Conservation (phyloP, 1,140 invertebrate genomes). For the Sweltsa coloradensis region DNA sequence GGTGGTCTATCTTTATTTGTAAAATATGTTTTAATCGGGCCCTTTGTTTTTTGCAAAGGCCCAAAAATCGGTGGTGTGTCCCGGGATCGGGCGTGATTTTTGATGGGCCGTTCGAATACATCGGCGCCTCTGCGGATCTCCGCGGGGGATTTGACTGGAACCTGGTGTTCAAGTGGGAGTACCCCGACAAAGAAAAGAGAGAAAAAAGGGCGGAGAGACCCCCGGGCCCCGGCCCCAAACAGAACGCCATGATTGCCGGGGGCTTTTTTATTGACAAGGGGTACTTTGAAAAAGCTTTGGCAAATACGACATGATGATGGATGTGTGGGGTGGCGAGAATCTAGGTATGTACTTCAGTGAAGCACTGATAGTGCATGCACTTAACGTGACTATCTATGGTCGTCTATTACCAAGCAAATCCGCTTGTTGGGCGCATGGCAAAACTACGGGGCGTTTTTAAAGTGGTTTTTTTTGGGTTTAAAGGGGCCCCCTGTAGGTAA, state of each 20-base stretch:
- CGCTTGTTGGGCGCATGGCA: too few relatives aligned
- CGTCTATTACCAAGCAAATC: too few relatives aligned
- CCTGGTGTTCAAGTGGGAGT: conserved; percentile 87
- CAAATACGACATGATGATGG: conserved; percentile 95
- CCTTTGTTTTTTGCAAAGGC: conserved; percentile 32
- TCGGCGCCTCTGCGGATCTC: conserved; percentile 79
- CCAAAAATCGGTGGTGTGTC: conserved; percentile 91
- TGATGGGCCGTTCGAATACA: conserved; percentile 97
- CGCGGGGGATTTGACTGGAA: conserved; percentile 97
- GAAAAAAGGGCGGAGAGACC: too few relatives aligned
- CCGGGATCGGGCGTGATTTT: conserved; percentile 95
- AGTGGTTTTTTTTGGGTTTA: too few relatives aligned
- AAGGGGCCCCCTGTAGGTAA: too few relatives aligned
- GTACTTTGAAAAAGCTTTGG: conserved; percentile 90
- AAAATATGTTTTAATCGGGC: conserved; percentile 5
- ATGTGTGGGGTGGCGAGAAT: conserved; percentile 90
- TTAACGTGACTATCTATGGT: too few relatives aligned
- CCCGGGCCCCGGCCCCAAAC: too few relatives aligned
- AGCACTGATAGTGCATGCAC: too few relatives aligned
- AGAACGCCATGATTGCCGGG: conserved; percentile 90
- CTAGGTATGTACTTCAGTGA: conserved; percentile 45
- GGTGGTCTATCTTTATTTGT: background rate
- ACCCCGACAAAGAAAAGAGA: too few relatives aligned
- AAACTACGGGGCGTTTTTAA: too few relatives aligned
- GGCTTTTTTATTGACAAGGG: conserved; percentile 86